Evolutionary conservation across 2,113 vertebrate genomes (phyloP).

Genomic region (Chloebia gouldiae): DNA sequence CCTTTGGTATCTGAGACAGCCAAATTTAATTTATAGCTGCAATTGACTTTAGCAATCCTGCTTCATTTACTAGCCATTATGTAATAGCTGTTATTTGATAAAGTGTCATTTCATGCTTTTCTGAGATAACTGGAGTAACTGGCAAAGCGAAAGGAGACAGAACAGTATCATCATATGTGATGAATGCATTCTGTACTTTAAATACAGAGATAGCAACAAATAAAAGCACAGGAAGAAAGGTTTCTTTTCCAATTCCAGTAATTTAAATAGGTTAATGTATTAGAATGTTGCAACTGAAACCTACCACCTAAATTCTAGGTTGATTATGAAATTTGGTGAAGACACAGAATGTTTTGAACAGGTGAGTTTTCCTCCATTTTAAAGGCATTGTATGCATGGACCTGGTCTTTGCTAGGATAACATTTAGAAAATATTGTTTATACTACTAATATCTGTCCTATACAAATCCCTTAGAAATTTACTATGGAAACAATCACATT

Average conservation of each 20-base stretch:
- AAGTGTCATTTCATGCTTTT: background rate
- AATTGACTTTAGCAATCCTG: background rate
- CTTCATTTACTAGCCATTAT: background rate
- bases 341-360: background rate
- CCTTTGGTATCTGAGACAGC: background rate
- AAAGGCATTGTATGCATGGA: background rate
- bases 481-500: background rate
- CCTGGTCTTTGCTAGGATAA: background rate
- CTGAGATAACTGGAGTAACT: background rate
- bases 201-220: background rate
- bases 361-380: background rate
- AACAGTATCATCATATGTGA: background rate
- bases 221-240: background rate
- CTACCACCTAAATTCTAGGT: background rate
- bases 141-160: background rate
- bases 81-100: background rate
- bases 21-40: background rate
- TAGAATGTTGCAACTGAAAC: background rate
- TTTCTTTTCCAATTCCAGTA: background rate
- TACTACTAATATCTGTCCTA: background rate
- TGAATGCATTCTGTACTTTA: background rate
- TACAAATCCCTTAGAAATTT: background rate
- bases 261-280: background rate
- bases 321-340: background rate
- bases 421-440: background rate